Percentiles rank a stretch among this genome's conserved stretches.
Evolutionary conservation across 2,113 vertebrate species (phyloP).

Genomic region (Lagenorhynchus albirostris): DNA sequence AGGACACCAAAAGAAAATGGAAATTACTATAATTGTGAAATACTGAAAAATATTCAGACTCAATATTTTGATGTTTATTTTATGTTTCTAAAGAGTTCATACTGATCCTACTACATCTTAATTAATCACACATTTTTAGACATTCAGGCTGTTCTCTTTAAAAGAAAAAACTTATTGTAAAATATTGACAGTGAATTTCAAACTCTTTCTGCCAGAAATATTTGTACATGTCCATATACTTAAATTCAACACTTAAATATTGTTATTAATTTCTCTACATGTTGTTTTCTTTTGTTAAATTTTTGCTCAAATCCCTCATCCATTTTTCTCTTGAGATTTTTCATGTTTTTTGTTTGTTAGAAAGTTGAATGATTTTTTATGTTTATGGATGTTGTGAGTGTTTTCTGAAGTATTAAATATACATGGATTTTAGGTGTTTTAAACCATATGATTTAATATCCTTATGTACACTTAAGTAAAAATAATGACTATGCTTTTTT

Average conservation of each 20-base stretch:
- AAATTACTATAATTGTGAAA: not conserved
- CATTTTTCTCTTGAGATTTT: not conserved
- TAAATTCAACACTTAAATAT: not conserved
- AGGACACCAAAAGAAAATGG: not conserved
- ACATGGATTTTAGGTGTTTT: not conserved
- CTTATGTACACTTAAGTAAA: not conserved
- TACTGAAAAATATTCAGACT: not conserved
- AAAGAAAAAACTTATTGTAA: not conserved
- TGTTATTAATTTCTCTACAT: not conserved
- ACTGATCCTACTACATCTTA: not conserved
- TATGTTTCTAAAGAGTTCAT: not conserved
- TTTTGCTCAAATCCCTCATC: not conserved
- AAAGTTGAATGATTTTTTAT: not conserved
- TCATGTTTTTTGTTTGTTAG: not conserved
- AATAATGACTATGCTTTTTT: not conserved
- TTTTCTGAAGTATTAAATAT: not conserved
- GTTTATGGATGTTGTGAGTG: not conserved
- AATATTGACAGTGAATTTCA: not conserved
- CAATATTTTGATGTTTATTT: not conserved
- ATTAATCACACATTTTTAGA: not conserved
- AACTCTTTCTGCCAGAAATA: not conserved
- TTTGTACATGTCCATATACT: not conserved
- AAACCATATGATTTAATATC: not conserved
- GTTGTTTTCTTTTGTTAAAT: not conserved
- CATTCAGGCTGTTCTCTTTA: not conserved